Conservation (phyloP, 2,888 invertebrate species). For the Liposcelis brunnea region DNA sequence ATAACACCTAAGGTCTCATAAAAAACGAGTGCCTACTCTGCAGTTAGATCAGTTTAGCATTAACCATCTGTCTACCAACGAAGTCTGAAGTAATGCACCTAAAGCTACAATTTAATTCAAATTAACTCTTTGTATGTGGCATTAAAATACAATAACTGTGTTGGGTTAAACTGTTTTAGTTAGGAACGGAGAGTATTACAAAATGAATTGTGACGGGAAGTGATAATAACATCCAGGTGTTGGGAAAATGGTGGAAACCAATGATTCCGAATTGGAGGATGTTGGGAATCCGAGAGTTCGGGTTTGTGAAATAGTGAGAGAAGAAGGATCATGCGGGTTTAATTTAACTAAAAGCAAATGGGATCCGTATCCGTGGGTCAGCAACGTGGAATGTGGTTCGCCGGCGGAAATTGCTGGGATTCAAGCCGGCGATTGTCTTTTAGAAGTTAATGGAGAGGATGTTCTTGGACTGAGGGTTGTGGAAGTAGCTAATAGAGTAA, state of each 20-base stretch:
- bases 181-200: no score
- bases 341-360: conserved; percentile 55
- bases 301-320: conserved; percentile 5
- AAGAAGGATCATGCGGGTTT: conserved; percentile 45
- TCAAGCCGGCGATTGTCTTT: conserved; percentile 46
- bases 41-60: no score
- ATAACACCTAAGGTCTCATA: no score
- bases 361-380: conserved; percentile 71
- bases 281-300: conserved; percentile 8
- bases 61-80: no score
- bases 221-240: conserved; percentile 29
- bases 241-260: conserved; percentile 30
- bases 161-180: no score
- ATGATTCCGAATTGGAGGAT: conserved; percentile 29
- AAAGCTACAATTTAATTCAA: no score
- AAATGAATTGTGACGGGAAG: no score
- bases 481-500: conserved; percentile 29
- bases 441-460: conserved; percentile 43
- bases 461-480: conserved; percentile 35
- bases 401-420: conserved; percentile 16
- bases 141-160: no score
- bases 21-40: no score
- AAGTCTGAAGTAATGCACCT: no score
- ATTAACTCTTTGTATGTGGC: no score
- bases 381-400: conserved; percentile 18